Base-by-base conservation (phyloP, 2,888 invertebrate species). In the Labia minor region DNA sequence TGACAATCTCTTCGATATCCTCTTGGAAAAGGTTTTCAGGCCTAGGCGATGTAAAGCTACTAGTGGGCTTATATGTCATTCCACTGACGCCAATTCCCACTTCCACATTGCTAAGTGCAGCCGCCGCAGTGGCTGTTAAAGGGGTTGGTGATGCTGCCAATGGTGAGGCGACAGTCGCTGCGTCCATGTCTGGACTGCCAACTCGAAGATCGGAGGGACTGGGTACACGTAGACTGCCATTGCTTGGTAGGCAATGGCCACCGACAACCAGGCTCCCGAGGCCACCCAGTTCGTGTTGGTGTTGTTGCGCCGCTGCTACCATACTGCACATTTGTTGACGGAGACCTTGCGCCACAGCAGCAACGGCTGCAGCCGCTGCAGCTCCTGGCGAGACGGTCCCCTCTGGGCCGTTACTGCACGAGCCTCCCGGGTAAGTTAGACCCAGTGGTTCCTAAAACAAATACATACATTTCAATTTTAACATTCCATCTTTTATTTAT, bases 321-420 rank as follows among this genome's bases (percentile, higher is more conserved):
- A 88, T 87, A 77, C 85, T 87, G 82, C 88, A 88, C 89, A 92
- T 90, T 78, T 92, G 92, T 72, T 92, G 91, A 65, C 91, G 84
- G 68, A 92, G 81, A 62, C 90, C 90, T 79, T 90, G 90, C 16
- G 92, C 92, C 67, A 92, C 91, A 61, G 91, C 90, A 37, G 92
- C 92, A 37, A 91, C 91, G 65, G 91, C 90, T 62, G 88, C 71
- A 8, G 71, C 71, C 0, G 71, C 86, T 18, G 90, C 90, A 11
- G 88, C 87, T 67, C 84, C 84, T 65, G 86, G 86, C 2, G 86
- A 85, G 69, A 83, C 82, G 71, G 81, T 82, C 64, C 81, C 80
- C 73, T 83, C 83, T 67, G 82, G 81, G 64, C 82, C 82, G 77
- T 81, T 76, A 81, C 83, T 76, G 73, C 78, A 73, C 78, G 83